phyloP scores from a whole-genome alignment of 2,113 vertebrate species.

The Ciconia maguari region DNA sequence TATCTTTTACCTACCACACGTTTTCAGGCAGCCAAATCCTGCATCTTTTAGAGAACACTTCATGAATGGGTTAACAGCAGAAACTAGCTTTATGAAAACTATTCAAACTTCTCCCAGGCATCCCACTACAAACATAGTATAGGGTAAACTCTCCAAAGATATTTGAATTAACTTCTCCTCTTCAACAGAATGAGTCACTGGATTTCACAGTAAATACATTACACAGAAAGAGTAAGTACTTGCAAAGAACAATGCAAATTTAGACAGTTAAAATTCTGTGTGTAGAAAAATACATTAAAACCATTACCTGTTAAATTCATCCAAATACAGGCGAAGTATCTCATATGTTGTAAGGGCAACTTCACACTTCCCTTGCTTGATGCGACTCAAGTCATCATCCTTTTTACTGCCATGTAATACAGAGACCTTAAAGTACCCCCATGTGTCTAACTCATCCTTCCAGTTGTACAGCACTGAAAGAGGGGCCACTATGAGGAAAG shows the following conservation, averaged over 20 bases:
- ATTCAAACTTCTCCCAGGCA: not conserved
- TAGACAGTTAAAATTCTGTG: not conserved
- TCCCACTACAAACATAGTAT: not conserved
- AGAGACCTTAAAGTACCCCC: constrained; percentile 89
- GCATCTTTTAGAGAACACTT: not conserved
- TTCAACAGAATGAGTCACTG: not conserved
- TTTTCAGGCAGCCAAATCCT: not conserved
- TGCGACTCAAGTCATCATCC: constrained; percentile 83
- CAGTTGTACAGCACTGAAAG: constrained; percentile 96
- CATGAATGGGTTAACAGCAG: not conserved
- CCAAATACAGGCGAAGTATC: constrained; percentile 85
- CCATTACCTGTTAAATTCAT: constrained; percentile 89
- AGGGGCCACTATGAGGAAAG: constrained; percentile 92
- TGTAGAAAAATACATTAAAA: not conserved
- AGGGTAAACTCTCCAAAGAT: not conserved
- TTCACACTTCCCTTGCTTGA: constrained; percentile 88
- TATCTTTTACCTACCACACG: not conserved
- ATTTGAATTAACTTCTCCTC: not conserved
- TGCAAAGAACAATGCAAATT: not conserved
- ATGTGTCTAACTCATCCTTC: constrained; percentile 94
- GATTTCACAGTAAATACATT: not conserved
- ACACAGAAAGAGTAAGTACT: not conserved
- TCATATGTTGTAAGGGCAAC: constrained; percentile 93
- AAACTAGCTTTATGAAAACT: not conserved
- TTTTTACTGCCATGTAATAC: constrained; percentile 90